A percentile compares a stretch with the other conserved stretches of the same genome.
phyloP scores from a whole-genome alignment of 1,140 invertebrate species.

The Agrilus planipennis region DNA sequence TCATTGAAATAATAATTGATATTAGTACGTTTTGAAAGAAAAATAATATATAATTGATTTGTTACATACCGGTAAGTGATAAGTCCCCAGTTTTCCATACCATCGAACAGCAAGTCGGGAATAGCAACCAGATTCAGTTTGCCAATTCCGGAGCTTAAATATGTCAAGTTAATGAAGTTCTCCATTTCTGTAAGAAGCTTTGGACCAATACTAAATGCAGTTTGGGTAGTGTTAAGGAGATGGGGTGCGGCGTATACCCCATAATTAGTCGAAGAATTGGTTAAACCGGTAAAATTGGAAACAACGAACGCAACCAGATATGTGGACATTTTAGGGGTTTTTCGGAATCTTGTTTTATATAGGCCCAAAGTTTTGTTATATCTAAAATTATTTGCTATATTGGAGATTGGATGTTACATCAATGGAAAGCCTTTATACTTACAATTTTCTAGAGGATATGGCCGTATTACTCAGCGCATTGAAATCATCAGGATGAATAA shows the following conservation, averaged over 20 bases:
- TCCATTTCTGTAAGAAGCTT: conserved; percentile 34
- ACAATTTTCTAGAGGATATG: too few species aligned
- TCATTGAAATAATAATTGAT: too few species aligned
- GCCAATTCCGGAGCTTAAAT: conserved; percentile 28
- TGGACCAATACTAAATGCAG: conserved; percentile 46
- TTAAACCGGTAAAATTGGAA: conserved; percentile 60
- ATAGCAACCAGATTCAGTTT: conserved; percentile 51
- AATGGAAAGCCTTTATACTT: too few species aligned
- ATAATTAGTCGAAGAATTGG: conserved; percentile 46
- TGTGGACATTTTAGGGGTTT: conserved; percentile 81
- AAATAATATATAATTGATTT: too few species aligned
- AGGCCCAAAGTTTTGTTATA: too few species aligned
- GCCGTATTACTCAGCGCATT: too few species aligned
- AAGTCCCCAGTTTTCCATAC: conserved; percentile 84
- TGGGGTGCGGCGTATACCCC: conserved; percentile 65
- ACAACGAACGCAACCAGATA: conserved; percentile 84
- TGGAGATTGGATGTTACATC: too few species aligned
- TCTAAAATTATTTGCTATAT: too few species aligned
- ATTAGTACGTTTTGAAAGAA: too few species aligned
- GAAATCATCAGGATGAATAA: conserved; percentile 41
- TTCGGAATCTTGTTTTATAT: conserved; percentile 64
- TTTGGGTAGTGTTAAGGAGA: conserved; percentile 51
- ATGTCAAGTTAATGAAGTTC: conserved; percentile 34
- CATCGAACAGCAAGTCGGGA: conserved; percentile 73
- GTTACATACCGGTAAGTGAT: conserved; percentile 45